Evolutionary conservation across 2,888 invertebrate species (phyloP), one percentile per base, ranked within the genome.

Genomic region (Dolichomitus sp.): DNA sequence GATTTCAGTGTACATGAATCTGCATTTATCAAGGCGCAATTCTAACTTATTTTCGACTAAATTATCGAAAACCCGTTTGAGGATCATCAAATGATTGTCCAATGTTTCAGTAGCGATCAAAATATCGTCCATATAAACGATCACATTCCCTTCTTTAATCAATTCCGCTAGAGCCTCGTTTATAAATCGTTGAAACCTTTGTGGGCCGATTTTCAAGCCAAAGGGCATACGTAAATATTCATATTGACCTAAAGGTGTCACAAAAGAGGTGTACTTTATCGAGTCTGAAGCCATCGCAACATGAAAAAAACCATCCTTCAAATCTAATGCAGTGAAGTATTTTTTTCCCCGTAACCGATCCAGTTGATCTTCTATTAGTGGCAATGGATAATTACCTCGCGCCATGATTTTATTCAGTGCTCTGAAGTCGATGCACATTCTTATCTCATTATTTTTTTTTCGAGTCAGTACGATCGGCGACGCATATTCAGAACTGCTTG

Each of bases 231-330:
- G n/a, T 6, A 68, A 9, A 17, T 42, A 68, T 33, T 68, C 68
- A 33, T 30, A 68, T 30, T 68, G 68, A 12, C 68, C 48, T 9
- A 68, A 2, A 1, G 50, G 68, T 9, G 68, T 68, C 12, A 50
- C 50, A 48, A 68, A 87, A 0, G 80, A 68, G 0, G 86, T 85
- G 61, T 82, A 84, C 23, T 79, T 75, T 7, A 88, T 69, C 0
- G 85, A 85, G n/a, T 82, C 80, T 11, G 63, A 40, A 4, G 70
- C 59, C 61, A 88, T 48, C 9, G 23, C 23, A 14, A 87, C 50
- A 45, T 87, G 85, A 45, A 84, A 74, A 45, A 87, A 89, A 0
- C 85, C 87, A 65, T 65, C 84, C 42, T 83, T 84, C n/a, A 87
- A 27, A 78, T 88, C 87, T 4, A 88, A 57, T 1, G 61, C 12